These are phyloP conservation scores for Molanna angustata DNA, from an alignment of 2,888 invertebrate genomes.

Conservation along the genomic window DNA sequence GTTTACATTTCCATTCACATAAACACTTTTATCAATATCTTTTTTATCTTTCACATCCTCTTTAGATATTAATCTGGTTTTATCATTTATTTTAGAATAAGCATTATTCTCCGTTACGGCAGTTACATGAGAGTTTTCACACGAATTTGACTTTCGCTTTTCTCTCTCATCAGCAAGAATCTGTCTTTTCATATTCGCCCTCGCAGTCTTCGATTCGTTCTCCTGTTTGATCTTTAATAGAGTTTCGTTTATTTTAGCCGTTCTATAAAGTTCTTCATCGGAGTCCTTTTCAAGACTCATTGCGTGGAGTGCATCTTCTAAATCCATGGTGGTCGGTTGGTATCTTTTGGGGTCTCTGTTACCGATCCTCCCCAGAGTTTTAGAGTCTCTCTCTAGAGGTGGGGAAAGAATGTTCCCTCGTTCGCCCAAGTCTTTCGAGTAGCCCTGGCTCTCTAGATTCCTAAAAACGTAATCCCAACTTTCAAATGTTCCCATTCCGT, in stretches of 20 bases:
- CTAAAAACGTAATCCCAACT: constrained; percentile 80
- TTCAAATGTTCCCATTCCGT: constrained; percentile 67
- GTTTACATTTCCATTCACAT: constrained; percentile 37
- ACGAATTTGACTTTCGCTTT: constrained; percentile 40
- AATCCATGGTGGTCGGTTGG: constrained; percentile 52
- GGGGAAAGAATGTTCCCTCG: constrained; percentile 62
- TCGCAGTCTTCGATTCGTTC: constrained; percentile 45
- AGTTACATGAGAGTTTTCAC: constrained; percentile 47
- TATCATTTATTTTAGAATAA: constrained; percentile 39
- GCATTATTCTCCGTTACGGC: constrained; percentile 44
- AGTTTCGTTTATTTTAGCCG: constrained; percentile 55
- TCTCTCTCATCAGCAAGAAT: constrained; percentile 39
- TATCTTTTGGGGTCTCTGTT: constrained; percentile 48
- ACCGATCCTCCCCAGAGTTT: constrained; percentile 48
- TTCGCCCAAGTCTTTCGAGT: constrained; percentile 62
- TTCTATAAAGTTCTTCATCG: constrained; percentile 47
- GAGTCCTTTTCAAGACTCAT: constrained; percentile 49
- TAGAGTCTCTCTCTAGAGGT: constrained; percentile 48
- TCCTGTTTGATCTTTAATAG: constrained; percentile 48
- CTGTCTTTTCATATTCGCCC: constrained; percentile 42
- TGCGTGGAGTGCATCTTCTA: constrained; percentile 57
- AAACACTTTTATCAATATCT: constrained; percentile 42
- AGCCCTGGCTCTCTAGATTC: constrained; percentile 71
- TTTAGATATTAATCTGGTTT: constrained; percentile 46
- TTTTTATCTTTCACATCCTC: constrained; percentile 48